These are phyloP conservation scores for Tursiops truncatus DNA, from an alignment of 2,113 vertebrate genomes.

Conservation along the genomic window DNA sequence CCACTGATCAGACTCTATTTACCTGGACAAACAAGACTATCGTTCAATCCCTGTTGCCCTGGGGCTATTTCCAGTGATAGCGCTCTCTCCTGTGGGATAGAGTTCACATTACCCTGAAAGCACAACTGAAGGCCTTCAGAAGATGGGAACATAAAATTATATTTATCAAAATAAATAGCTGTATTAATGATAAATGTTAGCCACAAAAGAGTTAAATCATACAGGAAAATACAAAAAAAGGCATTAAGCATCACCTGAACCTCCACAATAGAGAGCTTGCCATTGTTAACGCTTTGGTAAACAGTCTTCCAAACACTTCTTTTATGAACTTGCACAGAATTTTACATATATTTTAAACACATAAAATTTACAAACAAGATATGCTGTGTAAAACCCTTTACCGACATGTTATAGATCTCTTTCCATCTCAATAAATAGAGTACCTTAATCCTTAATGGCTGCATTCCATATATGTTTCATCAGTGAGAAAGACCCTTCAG, in stretches of 20 bases:
- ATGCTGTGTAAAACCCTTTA: not conserved
- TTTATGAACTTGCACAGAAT: not conserved
- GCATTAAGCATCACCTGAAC: not conserved
- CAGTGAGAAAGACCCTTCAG: not conserved
- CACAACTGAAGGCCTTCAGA: not conserved
- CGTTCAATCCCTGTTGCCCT: not conserved
- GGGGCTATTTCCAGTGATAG: not conserved
- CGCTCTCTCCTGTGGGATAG: not conserved
- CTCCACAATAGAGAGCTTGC: not conserved
- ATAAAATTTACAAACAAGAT: not conserved
- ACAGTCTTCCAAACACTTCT: not conserved
- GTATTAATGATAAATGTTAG: not conserved
- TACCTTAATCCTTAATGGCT: not conserved
- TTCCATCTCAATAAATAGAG: not conserved
- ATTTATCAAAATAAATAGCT: not conserved
- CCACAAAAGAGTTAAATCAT: not conserved
- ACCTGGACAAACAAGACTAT: not conserved
- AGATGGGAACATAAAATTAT: not conserved
- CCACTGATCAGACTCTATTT: not conserved
- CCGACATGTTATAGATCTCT: not conserved
- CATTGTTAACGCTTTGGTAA: not conserved
- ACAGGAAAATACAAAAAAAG: not conserved
- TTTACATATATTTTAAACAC: not conserved
- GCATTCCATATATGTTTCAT: not conserved
- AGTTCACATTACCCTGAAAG: not conserved